phyloP scores from a whole-genome alignment of 2,888 invertebrate species.

The Steinernema carpocapsae region DNA sequence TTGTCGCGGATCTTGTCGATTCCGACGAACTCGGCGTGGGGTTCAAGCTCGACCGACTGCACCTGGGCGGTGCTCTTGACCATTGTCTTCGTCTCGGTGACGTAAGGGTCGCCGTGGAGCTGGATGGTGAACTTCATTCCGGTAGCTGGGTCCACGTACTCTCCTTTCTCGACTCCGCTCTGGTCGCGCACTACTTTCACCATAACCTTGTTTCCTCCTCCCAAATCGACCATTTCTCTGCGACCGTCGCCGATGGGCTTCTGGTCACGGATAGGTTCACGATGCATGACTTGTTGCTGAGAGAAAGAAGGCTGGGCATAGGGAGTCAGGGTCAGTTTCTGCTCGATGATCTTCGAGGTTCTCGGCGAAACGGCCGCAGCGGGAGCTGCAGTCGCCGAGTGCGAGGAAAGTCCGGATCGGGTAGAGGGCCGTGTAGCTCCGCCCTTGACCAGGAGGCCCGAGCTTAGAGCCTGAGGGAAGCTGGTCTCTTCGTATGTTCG shows the following conservation, averaged over 20 bases:
- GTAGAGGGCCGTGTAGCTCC: constrained; percentile 36
- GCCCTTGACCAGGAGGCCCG: constrained; percentile 48
- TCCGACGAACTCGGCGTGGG: constrained; percentile 69
- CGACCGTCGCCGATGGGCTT: constrained; percentile 44
- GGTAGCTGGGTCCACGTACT: constrained; percentile 67
- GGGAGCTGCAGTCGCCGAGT: not conserved
- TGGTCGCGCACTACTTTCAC: constrained; percentile 68
- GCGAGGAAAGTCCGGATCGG: not conserved
- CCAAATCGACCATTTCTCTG: constrained; percentile 67
- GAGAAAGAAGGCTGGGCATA: not conserved
- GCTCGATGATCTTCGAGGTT: constrained; percentile 16
- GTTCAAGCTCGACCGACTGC: constrained; percentile 68
- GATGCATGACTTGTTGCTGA: not conserved
- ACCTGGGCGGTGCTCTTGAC: constrained; percentile 69
- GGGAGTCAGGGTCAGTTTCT: constrained; percentile 23
- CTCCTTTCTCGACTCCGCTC: constrained; percentile 68
- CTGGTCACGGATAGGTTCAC: constrained; percentile 21
- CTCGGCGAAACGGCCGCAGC: constrained; percentile 9
- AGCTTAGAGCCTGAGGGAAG: constrained; percentile 56
- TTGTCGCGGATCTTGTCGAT: constrained; percentile 68
- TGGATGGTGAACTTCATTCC: constrained; percentile 70
- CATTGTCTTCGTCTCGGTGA: constrained; percentile 69
- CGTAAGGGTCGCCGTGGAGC: constrained; percentile 68
- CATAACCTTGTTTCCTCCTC: constrained; percentile 68
- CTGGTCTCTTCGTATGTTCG: constrained; percentile 66